Conservation (phyloP, 2,888 invertebrate species). For the Eupithecia inturbata region DNA sequence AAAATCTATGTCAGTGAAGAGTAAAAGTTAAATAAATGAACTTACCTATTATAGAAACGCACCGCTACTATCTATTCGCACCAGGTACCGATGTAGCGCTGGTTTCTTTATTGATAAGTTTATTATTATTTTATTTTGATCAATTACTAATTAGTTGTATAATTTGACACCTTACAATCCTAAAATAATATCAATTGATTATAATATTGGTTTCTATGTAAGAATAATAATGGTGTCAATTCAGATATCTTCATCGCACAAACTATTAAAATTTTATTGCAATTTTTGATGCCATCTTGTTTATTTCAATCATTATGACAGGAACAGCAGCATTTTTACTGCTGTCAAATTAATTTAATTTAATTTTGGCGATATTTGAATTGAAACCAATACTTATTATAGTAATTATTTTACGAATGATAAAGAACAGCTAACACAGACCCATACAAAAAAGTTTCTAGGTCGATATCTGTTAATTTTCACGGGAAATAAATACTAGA, state of each 20-base stretch:
- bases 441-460: background rate
- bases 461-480: background rate
- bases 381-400: background rate
- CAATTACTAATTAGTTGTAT: background rate
- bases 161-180: background rate
- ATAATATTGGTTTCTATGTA: background rate
- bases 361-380: background rate
- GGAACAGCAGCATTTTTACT: background rate
- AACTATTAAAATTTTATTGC: background rate
- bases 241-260: too few species aligned
- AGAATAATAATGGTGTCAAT: background rate
- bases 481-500: background rate
- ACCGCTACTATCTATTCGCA: constrained; percentile 43
- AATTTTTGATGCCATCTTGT: too few species aligned
- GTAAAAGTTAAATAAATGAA: background rate
- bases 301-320: background rate
- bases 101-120: constrained; percentile 35
- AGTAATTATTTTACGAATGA: background rate
- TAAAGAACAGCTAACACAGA: background rate
- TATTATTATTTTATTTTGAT: constrained; percentile 25
- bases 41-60: constrained; percentile 30
- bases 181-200: background rate
- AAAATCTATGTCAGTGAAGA: background rate
- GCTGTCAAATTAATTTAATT: background rate
- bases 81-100: constrained; percentile 48